Evolutionary conservation across 2,113 vertebrate species (phyloP).

Genomic region (Chloropsis hardwickii): DNA sequence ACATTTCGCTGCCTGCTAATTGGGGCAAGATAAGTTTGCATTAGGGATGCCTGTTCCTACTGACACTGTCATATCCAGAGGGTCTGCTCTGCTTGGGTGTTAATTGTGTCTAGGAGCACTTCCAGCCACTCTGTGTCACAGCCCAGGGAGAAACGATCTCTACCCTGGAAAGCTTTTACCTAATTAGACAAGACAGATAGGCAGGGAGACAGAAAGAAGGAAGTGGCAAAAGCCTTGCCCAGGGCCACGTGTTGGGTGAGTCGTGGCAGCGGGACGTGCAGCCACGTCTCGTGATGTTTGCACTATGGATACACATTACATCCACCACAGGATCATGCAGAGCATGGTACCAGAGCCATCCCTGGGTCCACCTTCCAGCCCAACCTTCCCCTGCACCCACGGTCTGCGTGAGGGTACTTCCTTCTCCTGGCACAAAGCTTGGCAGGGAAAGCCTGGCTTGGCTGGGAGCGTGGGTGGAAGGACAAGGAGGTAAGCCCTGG

Average conservation of each 20-base stretch:
- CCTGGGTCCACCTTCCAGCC: background rate
- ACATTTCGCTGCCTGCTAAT: background rate
- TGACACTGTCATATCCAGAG: background rate
- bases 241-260: background rate
- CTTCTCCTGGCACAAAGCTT: background rate
- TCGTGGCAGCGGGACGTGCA: background rate
- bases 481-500: background rate
- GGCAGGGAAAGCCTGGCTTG: background rate
- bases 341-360: accelerated
- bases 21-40: background rate
- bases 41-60: background rate
- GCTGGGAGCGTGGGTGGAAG: accelerated
- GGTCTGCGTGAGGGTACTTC: background rate
- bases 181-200: constrained; percentile 4
- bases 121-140: background rate
- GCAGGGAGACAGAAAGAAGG: background rate
- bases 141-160: background rate
- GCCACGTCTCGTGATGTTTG: background rate
- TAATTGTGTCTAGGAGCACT: constrained; percentile 7
- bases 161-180: constrained; percentile 44
- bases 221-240: constrained; percentile 6
- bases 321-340: background rate
- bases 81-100: background rate
- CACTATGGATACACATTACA: background rate
- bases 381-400: background rate